These are phyloP conservation scores for Bufotes viridis DNA, from an alignment of 2,797 vertebrate species.

Conservation along the genomic window DNA sequence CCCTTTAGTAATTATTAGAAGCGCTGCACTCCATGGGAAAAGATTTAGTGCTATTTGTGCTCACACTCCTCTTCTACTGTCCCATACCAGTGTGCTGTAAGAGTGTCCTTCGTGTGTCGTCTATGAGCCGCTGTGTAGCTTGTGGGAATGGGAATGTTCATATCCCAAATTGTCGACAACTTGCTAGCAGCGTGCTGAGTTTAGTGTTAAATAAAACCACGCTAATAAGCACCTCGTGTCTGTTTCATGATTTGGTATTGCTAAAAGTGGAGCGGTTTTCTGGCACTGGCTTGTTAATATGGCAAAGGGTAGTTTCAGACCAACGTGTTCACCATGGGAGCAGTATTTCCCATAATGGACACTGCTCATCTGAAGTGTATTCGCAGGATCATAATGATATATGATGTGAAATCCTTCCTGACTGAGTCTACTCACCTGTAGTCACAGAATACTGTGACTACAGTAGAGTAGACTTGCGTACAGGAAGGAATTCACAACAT, in stretches of 20 bases:
- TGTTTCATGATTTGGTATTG: background rate
- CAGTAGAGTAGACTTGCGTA: no score
- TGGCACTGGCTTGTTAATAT: no score
- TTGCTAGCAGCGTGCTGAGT: constrained; percentile 23
- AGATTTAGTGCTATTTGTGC: constrained; percentile 35
- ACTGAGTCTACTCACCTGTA: no score
- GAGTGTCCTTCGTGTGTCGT: constrained; percentile 34
- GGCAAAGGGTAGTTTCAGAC: no score
- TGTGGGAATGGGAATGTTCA: constrained; percentile 33
- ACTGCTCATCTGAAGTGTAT: no score
- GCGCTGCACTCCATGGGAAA: constrained; percentile 41
- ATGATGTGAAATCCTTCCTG: no score
- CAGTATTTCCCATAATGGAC: no score
- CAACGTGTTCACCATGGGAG: no score
- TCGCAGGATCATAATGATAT: no score
- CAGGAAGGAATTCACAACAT: no score
- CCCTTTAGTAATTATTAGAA: constrained; percentile 21
- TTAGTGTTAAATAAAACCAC: constrained; percentile 60
- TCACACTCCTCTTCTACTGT: constrained; percentile 37
- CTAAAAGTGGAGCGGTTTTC: background rate
- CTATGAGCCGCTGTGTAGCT: constrained; percentile 49
- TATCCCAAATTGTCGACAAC: constrained; percentile 15
- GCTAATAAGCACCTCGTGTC: constrained; percentile 17
- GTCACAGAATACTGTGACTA: no score
- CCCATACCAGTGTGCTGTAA: constrained; percentile 34